These are phyloP conservation scores for Erythrocercus mccallii DNA, from an alignment of 2,113 vertebrate genomes.

Conservation along the genomic window DNA sequence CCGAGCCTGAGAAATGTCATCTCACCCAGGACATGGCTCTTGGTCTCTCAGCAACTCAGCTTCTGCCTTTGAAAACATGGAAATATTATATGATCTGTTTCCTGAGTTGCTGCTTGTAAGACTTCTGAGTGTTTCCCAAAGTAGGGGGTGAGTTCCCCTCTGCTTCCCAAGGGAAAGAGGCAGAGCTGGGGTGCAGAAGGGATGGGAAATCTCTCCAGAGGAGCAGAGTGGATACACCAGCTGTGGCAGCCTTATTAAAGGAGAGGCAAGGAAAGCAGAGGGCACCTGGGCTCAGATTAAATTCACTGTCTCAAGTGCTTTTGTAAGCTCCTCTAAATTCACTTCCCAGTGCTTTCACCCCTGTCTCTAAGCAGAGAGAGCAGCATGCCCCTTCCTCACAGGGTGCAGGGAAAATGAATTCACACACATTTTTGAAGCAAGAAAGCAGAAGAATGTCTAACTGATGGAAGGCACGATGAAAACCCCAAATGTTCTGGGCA, in stretches of 20 bases:
- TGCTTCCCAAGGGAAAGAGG: neutral
- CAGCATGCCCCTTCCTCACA: neutral
- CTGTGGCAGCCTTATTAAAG: neutral
- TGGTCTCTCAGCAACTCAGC: neutral
- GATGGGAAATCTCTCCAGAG: neutral
- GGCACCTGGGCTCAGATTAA: neutral
- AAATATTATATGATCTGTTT: neutral
- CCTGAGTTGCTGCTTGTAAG: neutral
- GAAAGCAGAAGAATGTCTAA: neutral
- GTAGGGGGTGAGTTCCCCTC: neutral
- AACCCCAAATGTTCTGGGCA: neutral
- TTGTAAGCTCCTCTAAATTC: neutral
- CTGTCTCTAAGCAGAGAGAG: neutral
- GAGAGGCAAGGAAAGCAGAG: neutral
- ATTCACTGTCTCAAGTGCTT: neutral
- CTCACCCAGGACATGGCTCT: neutral
- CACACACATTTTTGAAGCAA: neutral
- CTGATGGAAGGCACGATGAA: neutral
- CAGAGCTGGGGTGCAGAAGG: neutral
- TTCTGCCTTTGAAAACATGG: neutral
- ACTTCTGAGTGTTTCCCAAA: neutral
- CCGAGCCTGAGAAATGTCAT: neutral
- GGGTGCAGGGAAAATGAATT: neutral
- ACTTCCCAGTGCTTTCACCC: neutral
- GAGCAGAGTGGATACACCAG: neutral